These are phyloP conservation scores for Petaurus breviceps DNA, from an alignment of 2,113 vertebrate genomes.

Conservation along the genomic window DNA sequence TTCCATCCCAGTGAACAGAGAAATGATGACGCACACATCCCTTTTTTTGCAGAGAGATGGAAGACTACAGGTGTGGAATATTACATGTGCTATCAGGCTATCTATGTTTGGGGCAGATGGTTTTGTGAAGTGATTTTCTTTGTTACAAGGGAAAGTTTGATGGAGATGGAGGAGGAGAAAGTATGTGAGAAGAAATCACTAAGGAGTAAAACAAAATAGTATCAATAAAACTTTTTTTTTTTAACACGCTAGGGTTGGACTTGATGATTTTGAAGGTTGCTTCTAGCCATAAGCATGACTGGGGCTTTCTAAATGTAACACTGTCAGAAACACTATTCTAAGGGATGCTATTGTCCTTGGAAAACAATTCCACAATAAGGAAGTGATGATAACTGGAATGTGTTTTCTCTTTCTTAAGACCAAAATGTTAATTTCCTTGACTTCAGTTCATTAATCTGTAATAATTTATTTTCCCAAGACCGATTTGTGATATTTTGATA, in stretches of 20 bases:
- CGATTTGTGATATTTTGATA: not conserved
- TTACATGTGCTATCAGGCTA: too few species aligned
- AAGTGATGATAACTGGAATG: constrained; percentile 30
- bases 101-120: too few species aligned
- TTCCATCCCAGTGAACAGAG: too few species aligned
- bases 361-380: constrained; percentile 49
- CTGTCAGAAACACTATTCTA: constrained; percentile 43
- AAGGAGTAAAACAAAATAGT: not conserved
- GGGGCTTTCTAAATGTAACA: constrained; percentile 15
- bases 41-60: too few species aligned
- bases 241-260: not conserved
- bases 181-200: not conserved
- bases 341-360: constrained; percentile 19
- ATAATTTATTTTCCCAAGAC: not conserved
- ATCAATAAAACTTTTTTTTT: not conserved
- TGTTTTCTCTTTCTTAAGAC: constrained; percentile 38
- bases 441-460: constrained; percentile 31
- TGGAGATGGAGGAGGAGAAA: too few species aligned
- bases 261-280: not conserved
- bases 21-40: too few species aligned
- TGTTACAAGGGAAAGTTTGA: too few species aligned
- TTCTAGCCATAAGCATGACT: not conserved
- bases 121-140: too few species aligned
- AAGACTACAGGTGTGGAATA: too few species aligned
- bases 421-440: constrained; percentile 45